Percentiles rank a stretch among this genome's conserved stretches.
Evolutionary conservation across 1,140 invertebrate species (phyloP).

Genomic region (Drosophila lowei): DNA sequence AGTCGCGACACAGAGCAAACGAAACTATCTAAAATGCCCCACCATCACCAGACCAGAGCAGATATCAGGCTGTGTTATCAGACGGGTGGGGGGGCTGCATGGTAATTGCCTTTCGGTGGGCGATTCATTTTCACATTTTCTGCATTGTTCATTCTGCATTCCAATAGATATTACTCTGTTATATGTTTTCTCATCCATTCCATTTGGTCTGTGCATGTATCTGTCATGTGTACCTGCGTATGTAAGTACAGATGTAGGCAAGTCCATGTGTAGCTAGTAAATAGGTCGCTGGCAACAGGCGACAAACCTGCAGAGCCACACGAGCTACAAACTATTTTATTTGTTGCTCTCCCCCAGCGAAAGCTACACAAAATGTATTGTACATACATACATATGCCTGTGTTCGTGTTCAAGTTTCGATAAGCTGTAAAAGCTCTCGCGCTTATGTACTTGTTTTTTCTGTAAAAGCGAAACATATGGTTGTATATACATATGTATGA

Average conservation of each 20-base stretch:
- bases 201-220: conserved; percentile 22
- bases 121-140: conserved; percentile 15
- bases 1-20: conserved; percentile 60
- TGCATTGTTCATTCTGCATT: conserved; percentile 41
- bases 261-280: conserved; percentile 31
- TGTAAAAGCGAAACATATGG: conserved; percentile 11
- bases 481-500: background rate
- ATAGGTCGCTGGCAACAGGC: conserved; percentile 50
- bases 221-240: conserved; percentile 25
- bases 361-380: conserved; percentile 17
- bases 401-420: conserved; percentile 24
- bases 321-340: conserved; percentile 45
- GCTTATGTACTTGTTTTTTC: conserved; percentile 31
- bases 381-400: background rate
- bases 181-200: conserved; percentile 2
- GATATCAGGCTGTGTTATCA: conserved; percentile 23
- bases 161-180: conserved; percentile 31
- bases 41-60: conserved; percentile 12
- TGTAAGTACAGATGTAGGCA: background rate
- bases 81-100: background rate
- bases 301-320: conserved; percentile 18
- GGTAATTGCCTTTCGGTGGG: conserved; percentile 19
- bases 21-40: conserved; percentile 57
- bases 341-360: conserved; percentile 32
- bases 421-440: conserved; percentile 34